phyloP scores from a whole-genome alignment of 2,797 vertebrate species.

The Streptopelia turtur region DNA sequence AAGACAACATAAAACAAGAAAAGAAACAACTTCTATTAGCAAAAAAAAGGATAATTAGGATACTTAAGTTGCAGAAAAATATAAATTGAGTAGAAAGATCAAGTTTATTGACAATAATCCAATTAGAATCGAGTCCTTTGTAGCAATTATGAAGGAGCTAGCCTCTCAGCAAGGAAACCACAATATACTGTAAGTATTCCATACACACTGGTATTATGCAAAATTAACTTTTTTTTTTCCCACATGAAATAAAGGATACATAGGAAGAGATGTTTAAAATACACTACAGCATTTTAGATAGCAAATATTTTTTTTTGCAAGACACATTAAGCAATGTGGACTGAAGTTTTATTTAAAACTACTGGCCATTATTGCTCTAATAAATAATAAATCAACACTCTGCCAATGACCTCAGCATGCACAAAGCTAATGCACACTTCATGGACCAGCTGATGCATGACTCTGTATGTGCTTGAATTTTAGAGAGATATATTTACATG shows the following conservation, averaged over 20 bases:
- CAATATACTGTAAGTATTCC: neutral
- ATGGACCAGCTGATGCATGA: neutral
- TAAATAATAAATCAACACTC: conserved; percentile 10
- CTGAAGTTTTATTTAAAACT: conserved; percentile 7
- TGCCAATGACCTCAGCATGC: neutral
- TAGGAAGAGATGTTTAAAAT: neutral
- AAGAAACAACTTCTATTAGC: neutral
- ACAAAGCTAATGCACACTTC: neutral
- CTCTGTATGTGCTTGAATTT: neutral
- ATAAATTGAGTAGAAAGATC: neutral
- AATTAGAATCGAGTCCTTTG: neutral
- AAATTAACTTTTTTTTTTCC: neutral
- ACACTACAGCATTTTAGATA: neutral
- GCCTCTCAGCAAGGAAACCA: neutral
- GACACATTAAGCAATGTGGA: neutral
- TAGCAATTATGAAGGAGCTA: neutral
- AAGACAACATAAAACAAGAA: conserved; percentile 12
- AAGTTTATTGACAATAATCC: neutral
- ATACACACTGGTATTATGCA: accelerated
- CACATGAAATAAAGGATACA: neutral
- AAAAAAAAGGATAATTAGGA: neutral
- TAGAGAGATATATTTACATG: neutral
- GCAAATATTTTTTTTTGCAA: neutral
- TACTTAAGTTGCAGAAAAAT: neutral
- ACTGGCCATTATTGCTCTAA: neutral